A percentile compares a stretch with the other conserved stretches of the same genome.
Conservation (phyloP, 2,113 vertebrate species). For the Gnathonemus echidnorhynchus region DNA sequence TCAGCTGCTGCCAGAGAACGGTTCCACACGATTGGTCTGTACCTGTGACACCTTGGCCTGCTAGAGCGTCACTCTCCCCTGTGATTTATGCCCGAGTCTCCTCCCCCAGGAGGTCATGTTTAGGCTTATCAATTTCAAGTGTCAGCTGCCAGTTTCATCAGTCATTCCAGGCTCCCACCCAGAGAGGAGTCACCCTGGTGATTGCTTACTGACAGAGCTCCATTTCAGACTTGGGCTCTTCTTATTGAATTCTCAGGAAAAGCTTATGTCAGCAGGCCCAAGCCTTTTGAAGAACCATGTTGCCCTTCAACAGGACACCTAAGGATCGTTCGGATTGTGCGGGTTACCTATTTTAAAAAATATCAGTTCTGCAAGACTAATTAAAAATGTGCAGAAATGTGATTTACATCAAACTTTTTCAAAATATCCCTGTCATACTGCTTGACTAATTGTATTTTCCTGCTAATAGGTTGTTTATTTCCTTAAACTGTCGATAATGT, state of each 20-base stretch:
- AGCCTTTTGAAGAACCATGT: not conserved
- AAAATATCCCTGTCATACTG: not conserved
- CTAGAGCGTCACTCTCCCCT: not conserved
- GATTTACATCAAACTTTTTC: not conserved
- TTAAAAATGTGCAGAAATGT: not conserved
- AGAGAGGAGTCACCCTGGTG: too few relatives aligned
- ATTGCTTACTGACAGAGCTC: not conserved
- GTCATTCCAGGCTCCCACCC: not conserved
- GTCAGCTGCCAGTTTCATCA: conserved; percentile 3
- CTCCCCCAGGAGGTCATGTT: not conserved
- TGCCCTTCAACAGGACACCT: not conserved
- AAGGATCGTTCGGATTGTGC: not conserved
- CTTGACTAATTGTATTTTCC: not conserved
- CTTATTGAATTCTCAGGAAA: not conserved
- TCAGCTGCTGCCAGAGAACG: not conserved
- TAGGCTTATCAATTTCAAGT: not conserved
- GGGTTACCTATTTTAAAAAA: not conserved
- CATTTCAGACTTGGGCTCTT: not conserved
- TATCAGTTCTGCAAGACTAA: not conserved
- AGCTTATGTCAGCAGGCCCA: not conserved
- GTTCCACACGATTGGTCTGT: not conserved
- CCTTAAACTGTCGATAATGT: not conserved
- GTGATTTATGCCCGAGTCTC: not conserved
- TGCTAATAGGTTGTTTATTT: not conserved
- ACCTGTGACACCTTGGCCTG: not conserved